Evolutionary conservation across 1,140 invertebrate genomes (phyloP).

Genomic region (Trichonephila clavata): DNA sequence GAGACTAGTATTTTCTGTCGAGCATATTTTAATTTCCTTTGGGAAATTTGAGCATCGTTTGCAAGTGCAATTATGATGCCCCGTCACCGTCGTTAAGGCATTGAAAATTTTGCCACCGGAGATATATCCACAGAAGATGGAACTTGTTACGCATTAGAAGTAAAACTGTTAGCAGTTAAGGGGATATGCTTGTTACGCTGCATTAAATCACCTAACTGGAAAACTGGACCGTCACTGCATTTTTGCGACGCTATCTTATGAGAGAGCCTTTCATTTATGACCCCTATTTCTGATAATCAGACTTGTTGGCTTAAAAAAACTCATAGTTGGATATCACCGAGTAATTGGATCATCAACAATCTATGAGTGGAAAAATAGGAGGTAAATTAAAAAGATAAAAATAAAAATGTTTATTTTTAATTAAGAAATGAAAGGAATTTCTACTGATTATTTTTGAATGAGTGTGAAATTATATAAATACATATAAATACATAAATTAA

Average conservation of each 20-base stretch:
- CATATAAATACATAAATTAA: too few relatives aligned
- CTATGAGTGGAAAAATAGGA: neutral
- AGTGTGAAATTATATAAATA: too few relatives aligned
- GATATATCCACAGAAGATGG: neutral
- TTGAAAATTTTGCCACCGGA: constrained; percentile 14
- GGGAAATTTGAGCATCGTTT: constrained; percentile 38
- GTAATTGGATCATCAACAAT: neutral
- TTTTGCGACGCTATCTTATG: neutral
- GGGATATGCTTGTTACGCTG: neutral
- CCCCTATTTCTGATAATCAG: neutral
- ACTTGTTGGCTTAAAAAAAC: neutral
- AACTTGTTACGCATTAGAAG: constrained; percentile 17
- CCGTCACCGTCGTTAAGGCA: constrained; percentile 31
- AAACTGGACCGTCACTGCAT: neutral
- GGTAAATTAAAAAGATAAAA: neutral
- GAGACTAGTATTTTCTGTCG: constrained; percentile 24
- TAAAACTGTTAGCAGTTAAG: constrained; percentile 4
- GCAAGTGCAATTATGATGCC: neutral
- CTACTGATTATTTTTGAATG: too few relatives aligned
- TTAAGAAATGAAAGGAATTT: too few relatives aligned
- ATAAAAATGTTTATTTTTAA: too few relatives aligned
- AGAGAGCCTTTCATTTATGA: neutral
- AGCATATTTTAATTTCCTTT: constrained; percentile 44
- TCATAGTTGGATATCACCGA: neutral
- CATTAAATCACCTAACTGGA: constrained; percentile 33